These are phyloP conservation scores for Harpagoxenus sublaevis DNA, from an alignment of 2,888 invertebrate genomes.

Conservation along the genomic window DNA sequence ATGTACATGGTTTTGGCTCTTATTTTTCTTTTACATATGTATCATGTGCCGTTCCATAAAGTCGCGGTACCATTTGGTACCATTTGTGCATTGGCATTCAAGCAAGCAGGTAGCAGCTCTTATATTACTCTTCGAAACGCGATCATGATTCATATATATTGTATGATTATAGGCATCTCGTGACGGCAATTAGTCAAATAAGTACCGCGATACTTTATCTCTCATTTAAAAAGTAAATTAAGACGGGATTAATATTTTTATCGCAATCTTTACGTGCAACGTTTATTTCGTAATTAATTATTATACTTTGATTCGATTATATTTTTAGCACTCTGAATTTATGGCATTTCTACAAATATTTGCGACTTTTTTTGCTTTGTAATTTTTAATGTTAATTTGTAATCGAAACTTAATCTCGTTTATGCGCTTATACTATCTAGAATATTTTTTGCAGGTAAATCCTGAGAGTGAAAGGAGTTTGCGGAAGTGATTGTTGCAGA, in stretches of 20 bases:
- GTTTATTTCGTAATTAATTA: neutral
- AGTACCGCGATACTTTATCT: neutral
- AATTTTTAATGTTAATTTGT: neutral
- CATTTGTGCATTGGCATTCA: neutral
- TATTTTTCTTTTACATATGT: neutral
- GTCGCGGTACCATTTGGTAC: neutral
- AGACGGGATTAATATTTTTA: neutral
- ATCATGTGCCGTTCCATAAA: neutral
- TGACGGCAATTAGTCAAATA: neutral
- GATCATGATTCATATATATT: neutral
- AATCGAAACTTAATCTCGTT: neutral
- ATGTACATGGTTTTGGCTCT: neutral
- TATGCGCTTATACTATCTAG: neutral
- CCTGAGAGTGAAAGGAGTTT: neutral
- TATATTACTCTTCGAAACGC: neutral
- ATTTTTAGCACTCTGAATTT: neutral
- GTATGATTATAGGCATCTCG: neutral
- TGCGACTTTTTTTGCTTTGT: neutral
- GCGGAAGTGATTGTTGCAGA: neutral
- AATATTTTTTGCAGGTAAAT: neutral
- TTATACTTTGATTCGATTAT: neutral
- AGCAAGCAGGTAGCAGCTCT: neutral
- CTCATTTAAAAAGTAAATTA: neutral
- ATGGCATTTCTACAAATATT: neutral
- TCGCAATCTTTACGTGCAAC: neutral